These are phyloP conservation scores for Cricetomys ansorgei DNA, from an alignment of 2,113 vertebrate species.

Conservation along the genomic window DNA sequence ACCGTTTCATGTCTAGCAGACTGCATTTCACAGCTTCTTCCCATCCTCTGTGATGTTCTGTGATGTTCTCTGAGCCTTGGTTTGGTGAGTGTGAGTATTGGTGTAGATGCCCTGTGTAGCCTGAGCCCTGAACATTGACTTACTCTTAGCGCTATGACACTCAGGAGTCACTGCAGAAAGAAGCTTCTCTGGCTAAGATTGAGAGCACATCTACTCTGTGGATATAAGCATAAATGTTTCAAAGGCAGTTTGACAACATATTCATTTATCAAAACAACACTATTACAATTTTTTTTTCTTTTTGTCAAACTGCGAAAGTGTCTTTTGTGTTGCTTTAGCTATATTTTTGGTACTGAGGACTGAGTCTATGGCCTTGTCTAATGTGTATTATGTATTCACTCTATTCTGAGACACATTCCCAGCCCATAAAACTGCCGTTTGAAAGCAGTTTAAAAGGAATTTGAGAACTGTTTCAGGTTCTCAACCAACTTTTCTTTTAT, in stretches of 20 bases:
- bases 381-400: not conserved
- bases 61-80: not conserved
- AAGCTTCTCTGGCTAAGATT: not conserved
- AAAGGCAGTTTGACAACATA: not conserved
- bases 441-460: not conserved
- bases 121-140: no score
- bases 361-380: not conserved
- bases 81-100: no score
- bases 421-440: not conserved
- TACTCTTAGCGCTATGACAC: not conserved
- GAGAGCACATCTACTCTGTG: not conserved
- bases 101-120: no score
- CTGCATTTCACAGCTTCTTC: not conserved
- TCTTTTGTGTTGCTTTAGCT: not conserved
- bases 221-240: not conserved
- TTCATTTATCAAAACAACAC: not conserved
- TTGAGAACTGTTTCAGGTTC: slow-evolving; percentile 13
- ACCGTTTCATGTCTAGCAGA: not conserved
- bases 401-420: not conserved
- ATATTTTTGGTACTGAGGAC: not conserved
- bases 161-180: not conserved
- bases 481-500: slow-evolving; percentile 22
- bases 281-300: not conserved
- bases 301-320: slow-evolving; percentile 5
- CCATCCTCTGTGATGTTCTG: not conserved